Evolutionary conservation across 2,113 vertebrate genomes (phyloP).

Genomic region (Gavia stellata): DNA sequence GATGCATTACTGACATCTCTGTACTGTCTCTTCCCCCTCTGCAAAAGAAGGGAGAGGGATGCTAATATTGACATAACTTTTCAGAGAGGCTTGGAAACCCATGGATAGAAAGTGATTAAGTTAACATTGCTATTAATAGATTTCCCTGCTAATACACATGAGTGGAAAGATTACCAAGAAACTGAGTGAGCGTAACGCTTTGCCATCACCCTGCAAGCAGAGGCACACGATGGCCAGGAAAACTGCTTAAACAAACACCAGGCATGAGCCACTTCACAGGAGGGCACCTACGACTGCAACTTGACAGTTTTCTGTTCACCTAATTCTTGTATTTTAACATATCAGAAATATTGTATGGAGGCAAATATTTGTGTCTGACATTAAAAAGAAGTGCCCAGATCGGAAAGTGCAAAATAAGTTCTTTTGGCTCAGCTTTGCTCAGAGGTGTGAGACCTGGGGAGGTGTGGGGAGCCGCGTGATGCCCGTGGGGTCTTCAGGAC

Average conservation of each 20-base stretch:
- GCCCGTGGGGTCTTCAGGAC: background rate
- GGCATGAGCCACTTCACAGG: background rate
- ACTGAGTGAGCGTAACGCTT: background rate
- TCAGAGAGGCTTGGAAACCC: background rate
- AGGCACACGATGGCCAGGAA: background rate
- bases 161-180: background rate
- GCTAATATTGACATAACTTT: background rate
- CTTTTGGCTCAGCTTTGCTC: background rate
- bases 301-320: accelerated
- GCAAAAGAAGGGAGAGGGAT: background rate
- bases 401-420: background rate
- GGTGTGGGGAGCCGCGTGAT: accelerated
- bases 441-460: too few species aligned
- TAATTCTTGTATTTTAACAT: background rate
- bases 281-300: background rate
- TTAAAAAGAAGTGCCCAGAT: too few species aligned
- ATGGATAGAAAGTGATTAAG: accelerated
- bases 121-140: too few species aligned
- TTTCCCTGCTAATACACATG: background rate
- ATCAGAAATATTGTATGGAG: background rate
- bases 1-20: accelerated
- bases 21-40: background rate
- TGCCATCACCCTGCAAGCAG: background rate
- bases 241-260: background rate
- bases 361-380: background rate